Conservation (phyloP, 2,888 invertebrate species). For the Macropis europaea region DNA sequence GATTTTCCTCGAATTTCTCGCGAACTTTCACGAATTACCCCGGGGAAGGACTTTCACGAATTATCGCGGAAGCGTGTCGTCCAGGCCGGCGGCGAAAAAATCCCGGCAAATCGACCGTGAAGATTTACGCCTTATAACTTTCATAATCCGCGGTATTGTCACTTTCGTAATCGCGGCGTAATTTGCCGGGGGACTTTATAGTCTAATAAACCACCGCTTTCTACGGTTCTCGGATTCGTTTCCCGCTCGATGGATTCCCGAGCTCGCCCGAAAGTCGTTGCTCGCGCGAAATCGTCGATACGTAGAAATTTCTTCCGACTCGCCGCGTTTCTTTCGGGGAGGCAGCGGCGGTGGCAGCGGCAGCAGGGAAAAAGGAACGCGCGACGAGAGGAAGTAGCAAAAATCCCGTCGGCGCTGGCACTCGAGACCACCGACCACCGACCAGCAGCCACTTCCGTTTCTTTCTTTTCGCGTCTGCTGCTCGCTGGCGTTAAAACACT, state of each 20-base stretch:
- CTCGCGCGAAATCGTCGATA: no score
- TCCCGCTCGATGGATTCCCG: no score
- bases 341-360: no score
- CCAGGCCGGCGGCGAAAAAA: constrained; percentile 49
- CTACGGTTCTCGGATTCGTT: constrained; percentile 16
- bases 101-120: constrained; percentile 52
- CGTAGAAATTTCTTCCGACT: neutral
- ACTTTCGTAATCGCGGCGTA: constrained; percentile 27
- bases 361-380: constrained; percentile 14
- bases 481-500: constrained; percentile 64
- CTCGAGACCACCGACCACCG: constrained; percentile 52
- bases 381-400: constrained; percentile 40
- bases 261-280: no score
- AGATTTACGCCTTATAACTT: constrained; percentile 50
- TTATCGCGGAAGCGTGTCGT: constrained; percentile 51
- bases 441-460: constrained; percentile 43
- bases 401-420: constrained; percentile 45
- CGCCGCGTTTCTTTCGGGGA: no score
- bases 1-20: constrained; percentile 52
- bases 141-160: constrained; percentile 50
- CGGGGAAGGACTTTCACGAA: constrained; percentile 50
- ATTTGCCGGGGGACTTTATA: constrained; percentile 18
- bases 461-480: constrained; percentile 53
- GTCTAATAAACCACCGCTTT: constrained; percentile 23
- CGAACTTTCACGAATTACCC: constrained; percentile 50